A percentile compares a stretch with the other conserved stretches of the same genome.
Conservation (phyloP, 30 jellyfish, hydroid and myxozoan species). For the Turritopsis rubra region DNA sequence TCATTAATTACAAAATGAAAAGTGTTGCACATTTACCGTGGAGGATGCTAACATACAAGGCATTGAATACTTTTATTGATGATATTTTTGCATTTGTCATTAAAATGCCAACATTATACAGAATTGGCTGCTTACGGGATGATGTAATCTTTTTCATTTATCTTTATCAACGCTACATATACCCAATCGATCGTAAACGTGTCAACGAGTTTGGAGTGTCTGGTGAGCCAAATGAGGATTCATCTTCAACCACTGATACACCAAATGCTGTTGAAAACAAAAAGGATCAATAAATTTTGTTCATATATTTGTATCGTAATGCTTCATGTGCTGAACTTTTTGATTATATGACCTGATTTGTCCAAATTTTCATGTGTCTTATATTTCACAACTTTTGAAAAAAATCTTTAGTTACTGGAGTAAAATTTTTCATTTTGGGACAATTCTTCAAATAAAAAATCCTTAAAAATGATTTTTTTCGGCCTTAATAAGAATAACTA, state of each 20-base stretch:
- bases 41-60: conserved; percentile 98
- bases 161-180: conserved; percentile 90
- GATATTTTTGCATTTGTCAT: conserved; percentile 97
- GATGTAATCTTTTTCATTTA: conserved; percentile 87
- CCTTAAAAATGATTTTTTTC: too few species aligned
- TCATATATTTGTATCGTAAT: not conserved
- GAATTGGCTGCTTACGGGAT: conserved; percentile 95
- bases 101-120: conserved; percentile 93
- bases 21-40: conserved; percentile 98
- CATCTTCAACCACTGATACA: not conserved
- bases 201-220: conserved; percentile 88
- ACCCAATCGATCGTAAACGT: conserved; percentile 78
- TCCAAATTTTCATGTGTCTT: not conserved
- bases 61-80: conserved; percentile 91
- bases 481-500: too few species aligned
- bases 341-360: not conserved
- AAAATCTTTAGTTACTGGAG: not conserved
- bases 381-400: not conserved
- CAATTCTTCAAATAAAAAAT: too few species aligned
- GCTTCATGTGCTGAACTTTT: not conserved
- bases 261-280: not conserved
- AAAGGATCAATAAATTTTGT: not conserved
- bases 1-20: conserved; percentile 91
- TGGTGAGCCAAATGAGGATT: conserved; percentile 43
- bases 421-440: not conserved